Percentiles rank a stretch among this genome's conserved stretches.
These are phyloP conservation scores for Heliconius congener DNA, from an alignment of 1,140 invertebrate species.

Conservation along the genomic window DNA sequence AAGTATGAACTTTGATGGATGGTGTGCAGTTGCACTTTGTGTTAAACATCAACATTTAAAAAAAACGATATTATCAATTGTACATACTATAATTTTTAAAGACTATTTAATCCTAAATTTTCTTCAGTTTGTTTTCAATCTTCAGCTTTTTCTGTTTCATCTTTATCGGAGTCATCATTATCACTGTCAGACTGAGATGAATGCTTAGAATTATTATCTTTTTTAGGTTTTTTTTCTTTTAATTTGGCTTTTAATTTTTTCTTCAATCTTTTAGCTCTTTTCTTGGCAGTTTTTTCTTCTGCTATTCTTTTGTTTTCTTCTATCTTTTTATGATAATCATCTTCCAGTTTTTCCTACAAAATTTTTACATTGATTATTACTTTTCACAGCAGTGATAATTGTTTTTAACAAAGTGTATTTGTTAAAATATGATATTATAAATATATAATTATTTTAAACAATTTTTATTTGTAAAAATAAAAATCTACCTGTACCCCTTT, in stretches of 20 bases:
- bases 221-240: conserved; percentile 81
- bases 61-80: not conserved
- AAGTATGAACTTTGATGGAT: not conserved
- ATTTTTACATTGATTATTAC: not conserved
- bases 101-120: not conserved
- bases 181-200: conserved; percentile 57
- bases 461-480: too few species aligned
- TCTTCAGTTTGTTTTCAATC: not conserved
- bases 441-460: too few species aligned
- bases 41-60: too few species aligned
- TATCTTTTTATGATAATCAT: conserved; percentile 90
- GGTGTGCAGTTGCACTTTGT: not conserved
- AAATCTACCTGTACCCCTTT: too few species aligned
- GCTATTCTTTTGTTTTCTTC: conserved; percentile 89
- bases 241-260: conserved; percentile 85
- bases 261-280: conserved; percentile 90
- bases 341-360: conserved; percentile 89
- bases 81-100: not conserved
- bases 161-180: conserved; percentile 37
- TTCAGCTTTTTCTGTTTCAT: conserved; percentile 33
- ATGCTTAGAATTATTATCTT: conserved; percentile 43
- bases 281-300: conserved; percentile 92
- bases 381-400: not conserved
- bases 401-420: not conserved
- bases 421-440: too few species aligned